A percentile compares a stretch with the other conserved stretches of the same genome.
These are phyloP conservation scores for Echinometra lucunter DNA, from an alignment of 53 echinoderm and acorn worm species.

Conservation along the genomic window DNA sequence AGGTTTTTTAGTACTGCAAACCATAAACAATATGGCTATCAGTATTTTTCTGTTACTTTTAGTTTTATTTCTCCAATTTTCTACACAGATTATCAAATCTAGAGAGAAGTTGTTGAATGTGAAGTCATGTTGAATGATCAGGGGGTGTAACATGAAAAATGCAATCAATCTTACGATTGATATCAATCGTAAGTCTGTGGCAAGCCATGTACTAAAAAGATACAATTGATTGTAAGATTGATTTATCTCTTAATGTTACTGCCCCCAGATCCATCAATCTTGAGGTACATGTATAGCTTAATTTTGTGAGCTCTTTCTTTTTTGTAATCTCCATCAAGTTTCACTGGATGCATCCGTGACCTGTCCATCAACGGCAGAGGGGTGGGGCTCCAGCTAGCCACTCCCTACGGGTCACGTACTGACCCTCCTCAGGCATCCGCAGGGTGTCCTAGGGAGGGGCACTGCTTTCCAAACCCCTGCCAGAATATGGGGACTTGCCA, in stretches of 20 bases:
- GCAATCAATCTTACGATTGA: too few relatives aligned
- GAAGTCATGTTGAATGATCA: too few relatives aligned
- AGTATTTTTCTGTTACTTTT: background rate
- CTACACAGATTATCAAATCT: background rate
- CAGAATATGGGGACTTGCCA: conserved; percentile 81
- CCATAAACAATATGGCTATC: too few relatives aligned
- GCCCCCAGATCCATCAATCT: too few relatives aligned
- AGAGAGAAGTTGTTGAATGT: too few relatives aligned
- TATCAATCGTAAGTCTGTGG: too few relatives aligned
- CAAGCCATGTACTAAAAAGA: too few relatives aligned
- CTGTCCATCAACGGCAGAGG: conserved; percentile 73
- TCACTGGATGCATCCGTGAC: conserved; percentile 91
- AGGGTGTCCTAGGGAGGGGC: conserved; percentile 89
- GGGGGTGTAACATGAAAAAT: too few relatives aligned
- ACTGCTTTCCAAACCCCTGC: conserved; percentile 87
- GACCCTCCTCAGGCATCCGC: conserved; percentile 85
- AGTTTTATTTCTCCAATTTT: background rate
- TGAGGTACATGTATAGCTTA: background rate
- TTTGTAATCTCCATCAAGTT: conserved; percentile 65
- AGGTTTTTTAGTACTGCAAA: background rate
- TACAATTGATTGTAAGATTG: too few relatives aligned
- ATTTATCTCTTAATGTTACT: too few relatives aligned
- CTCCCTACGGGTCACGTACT: conserved; percentile 70
- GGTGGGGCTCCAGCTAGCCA: conserved; percentile 80
- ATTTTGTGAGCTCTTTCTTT: background rate